These are phyloP conservation scores for Callipepla squamata DNA, from an alignment of 2,113 vertebrate species.

Conservation along the genomic window DNA sequence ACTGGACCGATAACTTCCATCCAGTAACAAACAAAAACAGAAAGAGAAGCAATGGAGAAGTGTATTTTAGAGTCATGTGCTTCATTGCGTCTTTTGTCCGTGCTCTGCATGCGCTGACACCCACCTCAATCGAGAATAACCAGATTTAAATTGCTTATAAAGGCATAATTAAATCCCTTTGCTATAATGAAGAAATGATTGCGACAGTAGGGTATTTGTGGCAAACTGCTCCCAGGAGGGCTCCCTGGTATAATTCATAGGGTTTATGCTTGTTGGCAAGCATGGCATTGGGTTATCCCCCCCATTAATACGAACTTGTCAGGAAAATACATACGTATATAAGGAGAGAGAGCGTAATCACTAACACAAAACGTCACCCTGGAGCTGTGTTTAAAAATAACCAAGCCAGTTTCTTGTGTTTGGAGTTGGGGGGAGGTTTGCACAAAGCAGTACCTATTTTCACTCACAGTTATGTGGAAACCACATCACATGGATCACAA, in stretches of 20 bases:
- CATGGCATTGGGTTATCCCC: not conserved
- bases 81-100: rapidly evolving
- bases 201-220: not conserved
- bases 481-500: not conserved
- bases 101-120: not conserved
- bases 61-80: not conserved
- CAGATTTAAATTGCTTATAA: conserved; percentile 28
- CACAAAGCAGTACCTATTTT: not conserved
- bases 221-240: not conserved
- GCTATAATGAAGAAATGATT: not conserved
- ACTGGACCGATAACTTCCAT: not conserved
- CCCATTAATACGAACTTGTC: not conserved
- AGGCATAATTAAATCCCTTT: conserved; percentile 6
- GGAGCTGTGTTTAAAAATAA: not conserved
- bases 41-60: not conserved
- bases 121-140: conserved; percentile 14
- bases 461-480: not conserved
- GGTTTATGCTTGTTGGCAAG: not conserved
- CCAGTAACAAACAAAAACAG: not conserved
- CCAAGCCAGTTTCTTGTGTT: not conserved
- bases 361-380: not conserved
- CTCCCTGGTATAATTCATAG: not conserved
- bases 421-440: not conserved
- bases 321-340: not conserved
- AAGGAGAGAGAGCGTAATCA: not conserved